Percentiles rank a stretch among this genome's conserved stretches.
Conservation (phyloP, 2,888 invertebrate genomes). For the Caenorhabditis virilis region DNA sequence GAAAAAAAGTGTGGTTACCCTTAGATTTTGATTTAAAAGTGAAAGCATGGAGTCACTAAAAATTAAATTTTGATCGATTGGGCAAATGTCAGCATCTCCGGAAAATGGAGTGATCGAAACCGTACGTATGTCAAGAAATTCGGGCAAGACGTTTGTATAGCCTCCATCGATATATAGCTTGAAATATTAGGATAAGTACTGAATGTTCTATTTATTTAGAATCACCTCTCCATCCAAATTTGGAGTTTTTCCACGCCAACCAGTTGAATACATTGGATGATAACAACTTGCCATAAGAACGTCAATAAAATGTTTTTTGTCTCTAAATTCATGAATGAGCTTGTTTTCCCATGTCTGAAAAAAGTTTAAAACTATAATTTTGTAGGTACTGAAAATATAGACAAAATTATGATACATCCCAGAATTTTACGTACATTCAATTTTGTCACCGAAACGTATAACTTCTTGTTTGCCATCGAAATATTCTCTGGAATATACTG, state of each 20-base stretch:
- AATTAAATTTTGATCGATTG: constrained; percentile 46
- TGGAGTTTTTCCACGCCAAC: constrained; percentile 80
- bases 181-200: constrained; percentile 11
- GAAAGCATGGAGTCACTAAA: constrained; percentile 63
- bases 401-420: too few relatives aligned
- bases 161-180: constrained; percentile 88
- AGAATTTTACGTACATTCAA: too few relatives aligned
- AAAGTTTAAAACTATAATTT: too few relatives aligned
- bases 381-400: too few relatives aligned
- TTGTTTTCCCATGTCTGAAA: constrained; percentile 55
- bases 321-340: constrained; percentile 48
- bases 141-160: constrained; percentile 89
- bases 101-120: constrained; percentile 92
- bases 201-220: neutral
- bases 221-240: constrained; percentile 71
- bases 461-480: constrained; percentile 35
- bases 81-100: constrained; percentile 72
- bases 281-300: constrained; percentile 77
- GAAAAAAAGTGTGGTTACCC: constrained; percentile 35
- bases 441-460: constrained; percentile 50
- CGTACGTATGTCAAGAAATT: constrained; percentile 84
- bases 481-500: constrained; percentile 55
- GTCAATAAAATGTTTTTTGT: constrained; percentile 60
- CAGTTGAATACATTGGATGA: constrained; percentile 87
- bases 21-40: constrained; percentile 63